phyloP scores from a whole-genome alignment of 2,113 vertebrate species.

The Pandion haliaetus region DNA sequence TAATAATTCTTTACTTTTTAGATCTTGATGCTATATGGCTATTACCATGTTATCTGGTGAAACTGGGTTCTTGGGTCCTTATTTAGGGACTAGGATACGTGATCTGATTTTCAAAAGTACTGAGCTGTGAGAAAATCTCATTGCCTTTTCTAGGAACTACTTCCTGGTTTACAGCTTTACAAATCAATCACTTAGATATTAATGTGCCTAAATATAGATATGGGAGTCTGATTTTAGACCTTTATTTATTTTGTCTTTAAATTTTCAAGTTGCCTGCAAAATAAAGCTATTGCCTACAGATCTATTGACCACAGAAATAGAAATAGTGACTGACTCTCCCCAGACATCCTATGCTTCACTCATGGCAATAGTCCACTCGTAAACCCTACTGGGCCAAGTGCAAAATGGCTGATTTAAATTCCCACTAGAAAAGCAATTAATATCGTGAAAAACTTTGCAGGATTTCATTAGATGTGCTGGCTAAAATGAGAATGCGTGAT shows the following conservation, averaged over 20 bases:
- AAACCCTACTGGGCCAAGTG: background rate
- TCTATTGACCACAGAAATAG: background rate
- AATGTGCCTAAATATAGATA: background rate
- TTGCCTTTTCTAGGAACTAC: background rate
- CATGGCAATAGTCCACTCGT: background rate
- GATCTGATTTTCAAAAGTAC: background rate
- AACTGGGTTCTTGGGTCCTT: background rate
- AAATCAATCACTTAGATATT: background rate
- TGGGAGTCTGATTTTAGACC: background rate
- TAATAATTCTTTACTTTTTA: background rate
- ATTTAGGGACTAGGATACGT: background rate
- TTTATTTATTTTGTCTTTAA: background rate
- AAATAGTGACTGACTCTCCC: background rate
- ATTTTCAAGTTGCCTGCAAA: background rate
- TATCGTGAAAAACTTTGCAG: background rate
- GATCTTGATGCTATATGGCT: background rate
- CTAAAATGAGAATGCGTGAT: background rate
- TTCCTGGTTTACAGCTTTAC: background rate
- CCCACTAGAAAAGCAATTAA: background rate
- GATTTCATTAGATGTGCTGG: background rate
- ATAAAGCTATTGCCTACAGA: background rate
- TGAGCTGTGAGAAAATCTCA: background rate
- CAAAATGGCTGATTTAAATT: slow-evolving; percentile 7
- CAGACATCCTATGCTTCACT: background rate
- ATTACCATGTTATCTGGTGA: background rate